Evolutionary conservation across 2,113 vertebrate species (phyloP), one percentile per base, ranked within the genome.

Genomic region (Anhinga rufa): DNA sequence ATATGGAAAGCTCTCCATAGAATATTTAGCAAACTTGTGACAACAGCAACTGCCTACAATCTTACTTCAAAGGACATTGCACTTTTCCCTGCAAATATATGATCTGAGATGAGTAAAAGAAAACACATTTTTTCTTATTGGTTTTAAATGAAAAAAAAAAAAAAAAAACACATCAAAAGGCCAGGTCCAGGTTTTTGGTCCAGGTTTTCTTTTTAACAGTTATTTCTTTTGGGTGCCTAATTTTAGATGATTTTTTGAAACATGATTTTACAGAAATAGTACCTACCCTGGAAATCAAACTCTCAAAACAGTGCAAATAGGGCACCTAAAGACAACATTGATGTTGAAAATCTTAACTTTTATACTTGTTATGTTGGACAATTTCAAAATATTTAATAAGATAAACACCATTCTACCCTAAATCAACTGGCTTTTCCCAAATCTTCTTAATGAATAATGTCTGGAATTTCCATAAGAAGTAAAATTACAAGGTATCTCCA

Each of bases 281-380:
- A 49, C 0, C 0, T 79, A 7, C 4, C 8, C 24, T 72, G 19
- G 14, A 82, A 91, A 72, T 60, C 10, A 57, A 61, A 49, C 7
- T 74, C 21, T 86, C 20, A 38, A 66, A 51, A 58, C 0, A 0
- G 8, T 32, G 11, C 9, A 84, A 93, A 66, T 19, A 34, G 2
- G 7, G 8, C 5, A 15, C 2, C 2, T 5, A 75, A 91, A 86
- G 31, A 7, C 3, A 80, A 32, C 9, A 36, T 0, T 11, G 46
- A 9, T n/a, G 3, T 19, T 62, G 38, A 70, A 86, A 91, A 74
- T 13, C 7, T 31, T 81, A 38, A 62, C 13, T 65, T 86, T 66
- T 61, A 24, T 60, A 60, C 6, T 31, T 71, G 7, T 29, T 66
- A 38, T 54, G 8, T 20, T 60, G 17, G 26, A 75, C 1, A 22